Conservation (phyloP, 92 coral and sea anemone genomes). For the Pocillopora meandrina region DNA sequence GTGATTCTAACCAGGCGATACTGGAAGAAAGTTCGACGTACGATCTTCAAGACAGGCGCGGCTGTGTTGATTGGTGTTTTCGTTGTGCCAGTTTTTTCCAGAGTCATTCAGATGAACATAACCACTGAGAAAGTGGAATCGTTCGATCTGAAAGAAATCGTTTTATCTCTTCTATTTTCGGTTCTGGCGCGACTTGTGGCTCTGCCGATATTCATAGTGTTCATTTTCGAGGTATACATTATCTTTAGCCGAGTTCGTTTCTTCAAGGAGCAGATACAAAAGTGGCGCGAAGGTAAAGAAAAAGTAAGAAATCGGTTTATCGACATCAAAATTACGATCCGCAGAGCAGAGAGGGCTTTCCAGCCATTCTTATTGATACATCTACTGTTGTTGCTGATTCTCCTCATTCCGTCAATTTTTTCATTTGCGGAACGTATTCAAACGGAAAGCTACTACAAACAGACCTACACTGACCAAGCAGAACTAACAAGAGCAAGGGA, state of each 20-base stretch:
- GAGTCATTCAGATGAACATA: slow-evolving; percentile 35
- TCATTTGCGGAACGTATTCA: slow-evolving; percentile 55
- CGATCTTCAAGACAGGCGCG: slow-evolving; percentile 16
- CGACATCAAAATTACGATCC: slow-evolving; percentile 44
- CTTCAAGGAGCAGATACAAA: slow-evolving; percentile 52
- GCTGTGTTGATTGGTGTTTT: slow-evolving; percentile 19
- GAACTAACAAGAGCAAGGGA: neutral
- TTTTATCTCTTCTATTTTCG: slow-evolving; percentile 19
- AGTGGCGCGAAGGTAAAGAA: slow-evolving; percentile 42
- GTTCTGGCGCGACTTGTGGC: slow-evolving; percentile 38
- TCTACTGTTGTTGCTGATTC: slow-evolving; percentile 37
- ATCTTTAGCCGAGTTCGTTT: slow-evolving; percentile 52
- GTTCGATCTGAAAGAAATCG: slow-evolving; percentile 24
- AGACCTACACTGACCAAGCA: neutral
- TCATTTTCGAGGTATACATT: slow-evolving; percentile 55
- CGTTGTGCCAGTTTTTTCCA: slow-evolving; percentile 43
- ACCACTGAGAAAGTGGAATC: slow-evolving; percentile 23
- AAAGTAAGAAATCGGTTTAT: slow-evolving; percentile 62
- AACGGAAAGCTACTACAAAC: slow-evolving; percentile 45
- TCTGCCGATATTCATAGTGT: slow-evolving; percentile 56
- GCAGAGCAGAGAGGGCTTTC: slow-evolving; percentile 51
- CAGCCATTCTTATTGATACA: slow-evolving; percentile 57
- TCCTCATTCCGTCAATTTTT: slow-evolving; percentile 57
- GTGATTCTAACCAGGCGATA: slow-evolving; percentile 52
- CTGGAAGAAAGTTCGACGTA: slow-evolving; percentile 45